These are phyloP conservation scores for Zootoca vivipara DNA, from an alignment of 2,113 vertebrate genomes.

Conservation along the genomic window DNA sequence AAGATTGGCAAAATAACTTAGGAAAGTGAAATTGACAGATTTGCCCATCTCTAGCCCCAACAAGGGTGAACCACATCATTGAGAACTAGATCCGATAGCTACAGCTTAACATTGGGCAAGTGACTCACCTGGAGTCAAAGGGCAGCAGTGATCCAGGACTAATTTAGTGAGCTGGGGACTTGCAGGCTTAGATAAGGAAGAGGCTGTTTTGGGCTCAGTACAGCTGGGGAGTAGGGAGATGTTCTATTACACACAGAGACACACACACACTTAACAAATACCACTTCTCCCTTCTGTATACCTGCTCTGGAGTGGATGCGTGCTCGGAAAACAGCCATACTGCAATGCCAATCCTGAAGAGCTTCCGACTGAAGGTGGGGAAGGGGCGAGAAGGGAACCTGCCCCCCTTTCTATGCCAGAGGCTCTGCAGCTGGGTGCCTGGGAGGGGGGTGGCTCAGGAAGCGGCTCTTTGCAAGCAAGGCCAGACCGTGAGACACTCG, in stretches of 20 bases:
- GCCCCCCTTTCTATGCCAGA: background rate
- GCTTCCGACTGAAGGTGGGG: background rate
- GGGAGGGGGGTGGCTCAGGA: background rate
- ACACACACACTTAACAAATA: too few relatives aligned
- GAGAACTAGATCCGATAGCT: background rate
- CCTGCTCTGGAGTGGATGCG: background rate
- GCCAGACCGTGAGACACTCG: background rate
- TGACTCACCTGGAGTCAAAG: background rate
- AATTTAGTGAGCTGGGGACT: background rate
- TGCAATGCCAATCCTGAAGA: background rate
- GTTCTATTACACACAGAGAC: background rate
- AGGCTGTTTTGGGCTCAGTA: background rate
- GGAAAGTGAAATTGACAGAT: too few relatives aligned
- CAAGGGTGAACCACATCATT: background rate
- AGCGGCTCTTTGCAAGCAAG: background rate
- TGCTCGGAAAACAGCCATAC: background rate
- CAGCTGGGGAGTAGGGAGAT: background rate
- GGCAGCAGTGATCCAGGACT: background rate
- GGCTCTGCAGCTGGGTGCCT: background rate
- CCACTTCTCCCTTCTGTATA: background rate
- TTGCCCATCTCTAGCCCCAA: too few relatives aligned
- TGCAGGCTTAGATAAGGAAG: background rate
- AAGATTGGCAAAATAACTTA: too few relatives aligned
- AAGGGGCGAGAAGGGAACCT: background rate
- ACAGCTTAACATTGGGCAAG: background rate